Evolutionary conservation across 2,113 vertebrate genomes (phyloP).

Genomic region (Tyrannus savana): DNA sequence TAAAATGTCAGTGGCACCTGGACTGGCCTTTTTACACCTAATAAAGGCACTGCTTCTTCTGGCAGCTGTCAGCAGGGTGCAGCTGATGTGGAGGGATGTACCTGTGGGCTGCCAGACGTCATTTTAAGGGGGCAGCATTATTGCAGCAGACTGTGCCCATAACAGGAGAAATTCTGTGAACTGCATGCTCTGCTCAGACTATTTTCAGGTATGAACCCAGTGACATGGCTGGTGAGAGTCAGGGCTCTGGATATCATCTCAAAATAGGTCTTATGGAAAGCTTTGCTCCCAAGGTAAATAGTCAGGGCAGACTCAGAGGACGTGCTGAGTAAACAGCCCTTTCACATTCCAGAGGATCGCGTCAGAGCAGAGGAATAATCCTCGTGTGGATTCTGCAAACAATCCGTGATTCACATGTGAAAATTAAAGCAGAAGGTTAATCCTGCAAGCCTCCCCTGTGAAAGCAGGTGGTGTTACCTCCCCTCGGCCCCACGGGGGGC

Average conservation of each 20-base stretch:
- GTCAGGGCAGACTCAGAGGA: neutral
- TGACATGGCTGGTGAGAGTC: neutral
- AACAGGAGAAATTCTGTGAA: neutral
- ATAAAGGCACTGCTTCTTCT: neutral
- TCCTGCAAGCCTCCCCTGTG: neutral
- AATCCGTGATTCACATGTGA: neutral
- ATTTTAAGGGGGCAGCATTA: neutral
- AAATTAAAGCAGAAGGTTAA: neutral
- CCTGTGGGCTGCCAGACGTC: neutral
- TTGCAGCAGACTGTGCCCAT: neutral
- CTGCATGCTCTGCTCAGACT: fast-evolving
- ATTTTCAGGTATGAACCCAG: fast-evolving
- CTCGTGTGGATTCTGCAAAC: neutral
- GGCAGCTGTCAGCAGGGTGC: neutral
- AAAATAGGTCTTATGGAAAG: fast-evolving
- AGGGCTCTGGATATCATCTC: neutral
- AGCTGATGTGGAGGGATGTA: neutral
- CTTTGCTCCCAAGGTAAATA: neutral
- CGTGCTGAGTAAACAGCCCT: neutral
- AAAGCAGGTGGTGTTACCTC: neutral
- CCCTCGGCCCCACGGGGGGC: neutral
- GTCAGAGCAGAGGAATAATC: neutral
- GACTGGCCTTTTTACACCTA: neutral
- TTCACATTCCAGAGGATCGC: neutral
- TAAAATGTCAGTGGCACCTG: neutral